phyloP scores from a whole-genome alignment of 2,113 vertebrate genomes.

The Odontophorus gujanensis region DNA sequence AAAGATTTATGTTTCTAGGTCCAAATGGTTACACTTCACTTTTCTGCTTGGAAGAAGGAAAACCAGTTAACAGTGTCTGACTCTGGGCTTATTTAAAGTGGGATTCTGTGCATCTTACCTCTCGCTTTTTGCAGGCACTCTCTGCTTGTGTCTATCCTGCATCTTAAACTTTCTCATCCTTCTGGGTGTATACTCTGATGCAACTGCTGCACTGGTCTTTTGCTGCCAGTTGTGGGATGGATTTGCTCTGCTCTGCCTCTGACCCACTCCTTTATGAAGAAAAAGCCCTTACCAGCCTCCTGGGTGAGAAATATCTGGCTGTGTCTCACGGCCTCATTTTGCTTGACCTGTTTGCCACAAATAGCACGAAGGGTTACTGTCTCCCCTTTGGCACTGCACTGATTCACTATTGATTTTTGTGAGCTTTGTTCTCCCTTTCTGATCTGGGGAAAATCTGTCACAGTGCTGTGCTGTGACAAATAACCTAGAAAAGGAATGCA shows the following conservation, averaged over 20 bases:
- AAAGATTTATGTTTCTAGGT: neutral
- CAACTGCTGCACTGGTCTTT: neutral
- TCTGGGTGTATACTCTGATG: neutral
- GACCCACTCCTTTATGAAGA: neutral
- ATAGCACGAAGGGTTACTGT: neutral
- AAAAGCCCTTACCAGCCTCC: neutral
- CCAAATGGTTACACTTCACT: neutral
- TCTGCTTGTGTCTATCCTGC: neutral
- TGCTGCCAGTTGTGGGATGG: neutral
- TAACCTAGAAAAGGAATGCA: neutral
- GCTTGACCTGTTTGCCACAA: neutral
- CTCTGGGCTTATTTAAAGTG: neutral
- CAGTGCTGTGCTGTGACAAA: neutral
- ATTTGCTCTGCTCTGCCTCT: neutral
- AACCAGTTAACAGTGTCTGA: neutral
- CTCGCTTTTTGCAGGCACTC: neutral
- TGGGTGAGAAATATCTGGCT: neutral
- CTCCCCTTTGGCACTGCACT: neutral
- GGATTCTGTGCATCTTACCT: neutral
- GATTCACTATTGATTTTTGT: neutral
- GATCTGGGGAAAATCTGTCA: neutral
- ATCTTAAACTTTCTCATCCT: neutral
- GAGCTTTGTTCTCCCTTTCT: neutral
- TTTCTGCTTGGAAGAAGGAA: neutral
- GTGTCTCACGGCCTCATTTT: neutral